These are phyloP conservation scores for Chloroceryle aenea DNA, from an alignment of 2,113 vertebrate genomes.

Conservation along the genomic window DNA sequence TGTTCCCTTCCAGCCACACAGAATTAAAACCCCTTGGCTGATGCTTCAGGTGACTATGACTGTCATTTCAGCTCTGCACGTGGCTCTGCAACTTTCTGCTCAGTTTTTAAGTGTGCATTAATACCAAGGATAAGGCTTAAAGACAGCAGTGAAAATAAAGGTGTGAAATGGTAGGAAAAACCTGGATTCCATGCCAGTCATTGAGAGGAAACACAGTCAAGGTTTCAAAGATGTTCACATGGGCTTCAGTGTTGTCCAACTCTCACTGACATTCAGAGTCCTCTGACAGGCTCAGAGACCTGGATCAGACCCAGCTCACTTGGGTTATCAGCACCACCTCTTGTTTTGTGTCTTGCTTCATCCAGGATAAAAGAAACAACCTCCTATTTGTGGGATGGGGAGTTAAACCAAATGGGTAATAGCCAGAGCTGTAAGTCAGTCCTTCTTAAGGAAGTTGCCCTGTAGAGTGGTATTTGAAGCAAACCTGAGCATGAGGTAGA, in stretches of 20 bases:
- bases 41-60: background rate
- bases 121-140: background rate
- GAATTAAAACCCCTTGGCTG: background rate
- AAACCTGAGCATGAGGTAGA: rapidly evolving
- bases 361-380: background rate
- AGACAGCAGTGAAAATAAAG: background rate
- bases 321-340: background rate
- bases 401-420: background rate
- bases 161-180: background rate
- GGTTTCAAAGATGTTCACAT: background rate
- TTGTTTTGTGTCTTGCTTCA: background rate
- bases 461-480: background rate
- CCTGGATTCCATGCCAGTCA: background rate
- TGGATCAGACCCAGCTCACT: background rate
- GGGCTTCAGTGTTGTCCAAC: background rate
- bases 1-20: background rate
- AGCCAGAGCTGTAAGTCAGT: background rate
- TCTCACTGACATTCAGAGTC: background rate
- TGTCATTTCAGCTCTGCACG: rapidly evolving
- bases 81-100: background rate
- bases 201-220: background rate
- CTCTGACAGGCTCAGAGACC: background rate
- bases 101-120: background rate
- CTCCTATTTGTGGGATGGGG: background rate
- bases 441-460: background rate